Percentiles rank a stretch among this genome's conserved stretches.
These are phyloP conservation scores for Guaruba guarouba DNA, from an alignment of 2,113 vertebrate species.

Conservation along the genomic window DNA sequence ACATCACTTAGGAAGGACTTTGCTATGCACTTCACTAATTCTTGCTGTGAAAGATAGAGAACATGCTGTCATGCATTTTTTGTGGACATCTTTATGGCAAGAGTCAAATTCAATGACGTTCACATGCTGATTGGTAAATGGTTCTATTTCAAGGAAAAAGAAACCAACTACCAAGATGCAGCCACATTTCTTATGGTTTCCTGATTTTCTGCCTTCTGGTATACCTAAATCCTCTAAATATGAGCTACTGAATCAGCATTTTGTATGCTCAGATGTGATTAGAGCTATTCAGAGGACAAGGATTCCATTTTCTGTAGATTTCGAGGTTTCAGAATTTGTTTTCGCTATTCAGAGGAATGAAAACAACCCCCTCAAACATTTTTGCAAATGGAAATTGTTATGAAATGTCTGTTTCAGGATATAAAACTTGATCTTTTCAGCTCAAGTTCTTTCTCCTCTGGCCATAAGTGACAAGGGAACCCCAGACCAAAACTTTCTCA, in stretches of 20 bases:
- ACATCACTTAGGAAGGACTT: not conserved
- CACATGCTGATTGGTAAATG: not conserved
- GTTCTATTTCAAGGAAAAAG: not conserved
- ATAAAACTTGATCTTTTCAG: slow-evolving; percentile 43
- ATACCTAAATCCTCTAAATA: slow-evolving; percentile 32
- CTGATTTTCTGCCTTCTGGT: slow-evolving; percentile 26
- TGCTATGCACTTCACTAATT: not conserved
- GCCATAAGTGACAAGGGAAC: slow-evolving; percentile 27
- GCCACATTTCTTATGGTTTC: slow-evolving; percentile 5
- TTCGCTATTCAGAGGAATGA: slow-evolving; percentile 43
- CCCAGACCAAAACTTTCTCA: slow-evolving; percentile 47
- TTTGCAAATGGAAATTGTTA: slow-evolving; percentile 52
- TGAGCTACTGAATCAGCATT: slow-evolving; percentile 56
- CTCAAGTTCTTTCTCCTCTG: slow-evolving; percentile 45
- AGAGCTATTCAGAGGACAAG: not conserved
- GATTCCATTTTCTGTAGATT: slow-evolving; percentile 35
- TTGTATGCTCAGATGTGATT: slow-evolving; percentile 28
- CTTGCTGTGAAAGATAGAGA: not conserved
- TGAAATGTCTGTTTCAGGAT: slow-evolving; percentile 28
- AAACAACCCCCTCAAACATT: slow-evolving; percentile 41
- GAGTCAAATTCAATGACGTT: not conserved
- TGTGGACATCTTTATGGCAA: not conserved
- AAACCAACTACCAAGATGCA: not conserved
- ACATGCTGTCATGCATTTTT: not conserved
- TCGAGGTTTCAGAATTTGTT: slow-evolving; percentile 49